Evolutionary conservation across 1,140 invertebrate species (phyloP).

Genomic region (Sycobia sp.): DNA sequence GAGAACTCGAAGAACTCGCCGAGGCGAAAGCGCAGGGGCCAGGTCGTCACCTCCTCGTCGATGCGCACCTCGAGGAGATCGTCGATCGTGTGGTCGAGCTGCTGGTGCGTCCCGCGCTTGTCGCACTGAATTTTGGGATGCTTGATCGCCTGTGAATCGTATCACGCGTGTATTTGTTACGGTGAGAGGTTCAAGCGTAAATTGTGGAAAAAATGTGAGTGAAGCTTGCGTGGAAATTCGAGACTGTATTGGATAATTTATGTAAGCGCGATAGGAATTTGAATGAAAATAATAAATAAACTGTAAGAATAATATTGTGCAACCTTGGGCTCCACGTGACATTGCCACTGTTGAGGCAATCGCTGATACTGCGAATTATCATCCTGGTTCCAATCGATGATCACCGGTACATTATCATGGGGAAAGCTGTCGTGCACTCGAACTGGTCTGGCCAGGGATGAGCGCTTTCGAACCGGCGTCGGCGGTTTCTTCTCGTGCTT

Average conservation of each 20-base stretch:
- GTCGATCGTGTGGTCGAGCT: slow-evolving; percentile 25
- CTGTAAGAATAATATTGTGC: no score
- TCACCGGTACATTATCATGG: slow-evolving; percentile 41
- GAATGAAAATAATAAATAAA: no score
- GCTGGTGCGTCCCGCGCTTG: slow-evolving; percentile 2
- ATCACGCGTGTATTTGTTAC: neutral
- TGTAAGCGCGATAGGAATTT: no score
- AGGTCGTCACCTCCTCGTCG: slow-evolving; percentile 43
- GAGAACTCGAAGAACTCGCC: slow-evolving; percentile 55
- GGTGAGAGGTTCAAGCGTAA: no score
- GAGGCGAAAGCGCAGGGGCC: slow-evolving; percentile 53
- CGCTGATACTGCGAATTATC: neutral
- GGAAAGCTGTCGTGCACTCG: slow-evolving; percentile 52
- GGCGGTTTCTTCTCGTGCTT: slow-evolving; percentile 25
- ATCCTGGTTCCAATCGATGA: slow-evolving; percentile 25
- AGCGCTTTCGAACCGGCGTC: slow-evolving; percentile 50
- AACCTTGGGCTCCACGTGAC: no score
- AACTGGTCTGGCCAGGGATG: slow-evolving; percentile 53
- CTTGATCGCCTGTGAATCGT: no score
- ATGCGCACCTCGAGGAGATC: slow-evolving; percentile 39
- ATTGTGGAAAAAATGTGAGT: no score
- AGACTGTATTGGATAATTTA: no score
- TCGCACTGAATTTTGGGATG: neutral
- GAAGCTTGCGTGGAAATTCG: no score
- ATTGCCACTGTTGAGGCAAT: neutral